These are phyloP conservation scores for Timema cristinae DNA, from an alignment of 2,888 invertebrate species.

Conservation along the genomic window DNA sequence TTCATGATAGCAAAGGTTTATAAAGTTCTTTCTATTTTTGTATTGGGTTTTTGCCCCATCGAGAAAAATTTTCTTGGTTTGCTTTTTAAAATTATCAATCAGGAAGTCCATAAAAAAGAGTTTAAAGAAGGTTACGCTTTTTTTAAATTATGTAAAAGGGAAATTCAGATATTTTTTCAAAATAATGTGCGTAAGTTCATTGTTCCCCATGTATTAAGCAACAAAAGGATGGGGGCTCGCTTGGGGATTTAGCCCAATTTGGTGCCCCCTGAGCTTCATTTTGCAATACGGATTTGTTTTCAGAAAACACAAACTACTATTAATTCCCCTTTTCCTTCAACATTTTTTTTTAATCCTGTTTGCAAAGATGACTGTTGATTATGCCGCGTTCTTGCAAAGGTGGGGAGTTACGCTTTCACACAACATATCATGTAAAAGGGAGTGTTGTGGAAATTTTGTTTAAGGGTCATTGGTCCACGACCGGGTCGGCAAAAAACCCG, in stretches of 20 bases:
- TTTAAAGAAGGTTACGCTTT: slow-evolving; percentile 31
- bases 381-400: too few species aligned
- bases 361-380: slow-evolving; percentile 13
- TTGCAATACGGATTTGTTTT: slow-evolving; percentile 31
- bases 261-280: slow-evolving; percentile 32
- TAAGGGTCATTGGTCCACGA: too few species aligned
- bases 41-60: background rate
- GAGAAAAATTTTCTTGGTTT: background rate
- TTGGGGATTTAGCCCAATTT: slow-evolving; percentile 29
- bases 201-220: slow-evolving; percentile 21
- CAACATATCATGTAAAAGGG: too few species aligned
- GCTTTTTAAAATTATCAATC: slow-evolving; percentile 11
- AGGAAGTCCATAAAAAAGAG: slow-evolving; percentile 21
- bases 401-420: too few species aligned
- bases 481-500: too few species aligned
- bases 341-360: background rate
- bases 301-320: slow-evolving; percentile 27
- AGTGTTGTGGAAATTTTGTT: too few species aligned
- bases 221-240: slow-evolving; percentile 33
- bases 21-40: background rate
- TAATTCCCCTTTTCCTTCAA: background rate
- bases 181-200: slow-evolving; percentile 21
- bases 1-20: too few species aligned
- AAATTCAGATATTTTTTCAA: slow-evolving; percentile 29
- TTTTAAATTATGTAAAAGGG: slow-evolving; percentile 29